Percentiles rank a stretch among this genome's conserved stretches.
These are phyloP conservation scores for Branchipolynoe longqiensis DNA, from an alignment of 2,888 invertebrate species.

Conservation along the genomic window DNA sequence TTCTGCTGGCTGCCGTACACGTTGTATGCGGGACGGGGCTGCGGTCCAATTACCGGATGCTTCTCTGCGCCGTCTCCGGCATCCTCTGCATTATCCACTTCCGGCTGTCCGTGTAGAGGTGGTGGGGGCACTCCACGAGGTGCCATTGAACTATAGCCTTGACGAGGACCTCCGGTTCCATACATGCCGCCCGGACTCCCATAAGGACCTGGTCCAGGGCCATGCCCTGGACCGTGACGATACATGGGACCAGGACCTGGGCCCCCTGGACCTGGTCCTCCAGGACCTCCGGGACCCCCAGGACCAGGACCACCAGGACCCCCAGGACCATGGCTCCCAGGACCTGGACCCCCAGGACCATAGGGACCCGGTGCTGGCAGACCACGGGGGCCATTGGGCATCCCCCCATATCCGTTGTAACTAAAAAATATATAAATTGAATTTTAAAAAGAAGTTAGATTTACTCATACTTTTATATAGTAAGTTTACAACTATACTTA, in stretches of 20 bases:
- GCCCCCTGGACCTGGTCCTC: background rate
- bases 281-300: conserved; percentile 23
- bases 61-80: no score
- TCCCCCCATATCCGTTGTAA: conserved; percentile 11
- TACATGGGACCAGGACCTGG: conserved; percentile 59
- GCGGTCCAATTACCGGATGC: no score
- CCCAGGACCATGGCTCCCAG: conserved; percentile 56
- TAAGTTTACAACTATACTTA: no score
- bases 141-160: conserved; percentile 26
- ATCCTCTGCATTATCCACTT: no score
- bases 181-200: conserved; percentile 34
- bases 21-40: background rate
- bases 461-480: no score
- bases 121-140: conserved; percentile 43
- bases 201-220: conserved; percentile 5
- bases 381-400: conserved; percentile 19
- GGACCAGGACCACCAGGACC: conserved; percentile 32
- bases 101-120: conserved; percentile 9
- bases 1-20: conserved; percentile 27
- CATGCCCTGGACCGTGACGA: conserved; percentile 4
- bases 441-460: no score
- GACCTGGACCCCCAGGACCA: conserved; percentile 24
- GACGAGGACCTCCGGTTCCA: conserved; percentile 18
- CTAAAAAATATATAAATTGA: no score
- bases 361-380: conserved; percentile 22